Evolutionary conservation across 2,888 invertebrate species (phyloP).

Genomic region (Axea sp.): DNA sequence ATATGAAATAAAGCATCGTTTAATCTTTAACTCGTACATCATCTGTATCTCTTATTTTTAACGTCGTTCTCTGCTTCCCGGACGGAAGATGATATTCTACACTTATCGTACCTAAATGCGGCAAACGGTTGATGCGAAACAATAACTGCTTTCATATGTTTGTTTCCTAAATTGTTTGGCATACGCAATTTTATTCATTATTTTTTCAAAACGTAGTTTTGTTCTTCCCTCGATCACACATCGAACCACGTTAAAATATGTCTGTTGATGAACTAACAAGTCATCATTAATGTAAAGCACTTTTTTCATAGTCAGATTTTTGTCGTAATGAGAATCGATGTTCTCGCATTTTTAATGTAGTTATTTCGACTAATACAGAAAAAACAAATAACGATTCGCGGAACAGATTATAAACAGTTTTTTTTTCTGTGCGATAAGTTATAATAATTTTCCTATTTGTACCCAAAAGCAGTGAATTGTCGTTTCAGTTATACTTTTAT

Average conservation of each 20-base stretch:
- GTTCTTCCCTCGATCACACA: conserved; percentile 28
- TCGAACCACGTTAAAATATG: conserved; percentile 44
- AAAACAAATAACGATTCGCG: too few relatives aligned
- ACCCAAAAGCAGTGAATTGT: too few relatives aligned
- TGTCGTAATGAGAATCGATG: conserved; percentile 3
- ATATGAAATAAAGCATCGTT: conserved; percentile 21
- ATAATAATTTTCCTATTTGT: conserved; percentile 28
- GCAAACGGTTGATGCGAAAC: conserved; percentile 27
- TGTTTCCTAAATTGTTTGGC: not conserved
- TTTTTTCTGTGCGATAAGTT: conserved; percentile 19
- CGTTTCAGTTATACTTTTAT: too few relatives aligned
- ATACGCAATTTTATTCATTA: not conserved
- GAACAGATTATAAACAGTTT: too few relatives aligned
- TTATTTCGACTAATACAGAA: conserved; percentile 7
- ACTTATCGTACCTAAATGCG: conserved; percentile 42
- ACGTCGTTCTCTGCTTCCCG: conserved; percentile 52
- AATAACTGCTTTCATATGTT: conserved; percentile 10
- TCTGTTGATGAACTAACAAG: not conserved
- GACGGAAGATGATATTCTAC: conserved; percentile 56
- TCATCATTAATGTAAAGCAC: not conserved
- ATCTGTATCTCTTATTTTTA: conserved; percentile 39
- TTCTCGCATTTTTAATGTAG: not conserved
- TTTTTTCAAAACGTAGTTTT: not conserved
- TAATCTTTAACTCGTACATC: conserved; percentile 51
- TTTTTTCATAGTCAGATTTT: conserved; percentile 5